These are phyloP conservation scores for Pollimyrus isidori DNA, from an alignment of 2,113 vertebrate species.

Conservation along the genomic window DNA sequence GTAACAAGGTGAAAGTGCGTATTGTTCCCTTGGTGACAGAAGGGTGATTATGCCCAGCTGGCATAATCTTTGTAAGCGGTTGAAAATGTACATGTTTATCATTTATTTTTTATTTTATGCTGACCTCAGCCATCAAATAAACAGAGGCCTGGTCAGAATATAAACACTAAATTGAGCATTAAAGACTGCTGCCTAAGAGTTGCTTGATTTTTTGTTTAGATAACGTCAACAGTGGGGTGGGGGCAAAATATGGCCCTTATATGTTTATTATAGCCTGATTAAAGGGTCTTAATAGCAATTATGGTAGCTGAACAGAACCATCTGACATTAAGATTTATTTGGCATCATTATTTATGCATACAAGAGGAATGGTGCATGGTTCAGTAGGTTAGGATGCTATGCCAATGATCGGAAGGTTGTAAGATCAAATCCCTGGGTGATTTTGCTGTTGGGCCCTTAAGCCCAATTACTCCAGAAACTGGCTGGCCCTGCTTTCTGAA, in stretches of 20 bases:
- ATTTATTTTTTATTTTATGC: not conserved
- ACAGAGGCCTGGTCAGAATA: not conserved
- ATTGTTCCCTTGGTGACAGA: not conserved
- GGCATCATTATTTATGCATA: not conserved
- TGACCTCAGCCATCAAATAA: not conserved
- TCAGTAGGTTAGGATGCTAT: not conserved
- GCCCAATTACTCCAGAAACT: not conserved
- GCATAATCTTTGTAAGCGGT: not conserved
- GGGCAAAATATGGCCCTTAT: not conserved
- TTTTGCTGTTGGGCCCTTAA: not conserved
- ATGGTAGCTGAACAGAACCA: not conserved
- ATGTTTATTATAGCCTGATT: not conserved
- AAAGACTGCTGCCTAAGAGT: not conserved
- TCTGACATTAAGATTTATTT: not conserved
- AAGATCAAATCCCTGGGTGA: not conserved
- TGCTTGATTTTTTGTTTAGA: not conserved
- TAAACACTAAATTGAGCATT: not conserved
- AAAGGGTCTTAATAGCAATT: not conserved
- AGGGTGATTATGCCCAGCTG: not conserved
- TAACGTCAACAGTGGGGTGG: not conserved
- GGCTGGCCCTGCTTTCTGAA: not conserved
- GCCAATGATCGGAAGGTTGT: not conserved
- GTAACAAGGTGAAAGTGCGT: not conserved
- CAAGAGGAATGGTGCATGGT: not conserved
- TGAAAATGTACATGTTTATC: not conserved